A percentile compares a stretch with the other conserved stretches of the same genome.
These are phyloP conservation scores for Piaya cayana DNA, from an alignment of 2,113 vertebrate species.

Conservation along the genomic window DNA sequence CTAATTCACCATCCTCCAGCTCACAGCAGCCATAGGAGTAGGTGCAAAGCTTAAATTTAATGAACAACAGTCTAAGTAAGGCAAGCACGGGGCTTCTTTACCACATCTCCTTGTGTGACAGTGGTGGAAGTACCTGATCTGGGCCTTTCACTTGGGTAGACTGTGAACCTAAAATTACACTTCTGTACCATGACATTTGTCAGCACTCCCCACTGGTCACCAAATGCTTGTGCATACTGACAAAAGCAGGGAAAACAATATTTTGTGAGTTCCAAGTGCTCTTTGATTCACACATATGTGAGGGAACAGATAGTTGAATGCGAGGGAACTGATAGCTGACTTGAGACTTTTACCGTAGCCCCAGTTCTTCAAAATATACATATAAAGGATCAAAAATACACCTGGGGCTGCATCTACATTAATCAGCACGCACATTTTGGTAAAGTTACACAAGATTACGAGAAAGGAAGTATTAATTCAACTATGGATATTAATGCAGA, in stretches of 20 bases:
- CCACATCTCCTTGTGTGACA: accelerated
- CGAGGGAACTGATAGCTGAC: neutral
- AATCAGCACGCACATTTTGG: neutral
- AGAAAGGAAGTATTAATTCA: constrained; percentile 4
- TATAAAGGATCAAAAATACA: neutral
- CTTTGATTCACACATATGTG: neutral
- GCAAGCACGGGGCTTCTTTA: neutral
- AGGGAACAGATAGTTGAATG: neutral
- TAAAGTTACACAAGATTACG: neutral
- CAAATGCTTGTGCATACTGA: accelerated
- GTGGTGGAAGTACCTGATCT: neutral
- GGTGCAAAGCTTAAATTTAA: neutral
- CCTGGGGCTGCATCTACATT: neutral
- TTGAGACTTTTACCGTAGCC: neutral
- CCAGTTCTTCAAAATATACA: neutral
- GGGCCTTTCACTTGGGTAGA: neutral
- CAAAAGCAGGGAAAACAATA: neutral
- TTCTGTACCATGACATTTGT: neutral
- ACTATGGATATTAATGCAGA: neutral
- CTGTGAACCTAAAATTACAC: neutral
- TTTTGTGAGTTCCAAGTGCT: neutral
- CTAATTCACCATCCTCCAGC: neutral
- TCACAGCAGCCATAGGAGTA: neutral
- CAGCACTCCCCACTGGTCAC: neutral
- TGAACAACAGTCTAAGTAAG: neutral